Percentiles rank a stretch among this genome's conserved stretches.
phyloP scores from a whole-genome alignment of 1,140 invertebrate genomes.

The Panulirus ornatus region DNA sequence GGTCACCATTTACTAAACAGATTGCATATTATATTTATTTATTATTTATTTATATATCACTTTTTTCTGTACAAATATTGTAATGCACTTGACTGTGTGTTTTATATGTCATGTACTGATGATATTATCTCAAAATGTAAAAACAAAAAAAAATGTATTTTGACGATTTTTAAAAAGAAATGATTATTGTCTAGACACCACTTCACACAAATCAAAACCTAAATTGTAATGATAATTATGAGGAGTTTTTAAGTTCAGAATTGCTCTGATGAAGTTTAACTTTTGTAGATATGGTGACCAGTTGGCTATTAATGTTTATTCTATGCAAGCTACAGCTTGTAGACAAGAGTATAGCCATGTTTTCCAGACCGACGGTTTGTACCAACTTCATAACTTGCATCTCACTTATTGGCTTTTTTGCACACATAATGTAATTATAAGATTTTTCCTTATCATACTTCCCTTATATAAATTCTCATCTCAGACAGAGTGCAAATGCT shows the following conservation, averaged over 20 bases:
- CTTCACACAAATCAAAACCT: too few relatives aligned
- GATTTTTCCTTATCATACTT: conserved; percentile 2
- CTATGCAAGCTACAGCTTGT: neutral
- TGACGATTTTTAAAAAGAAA: too few relatives aligned
- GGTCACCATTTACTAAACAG: neutral
- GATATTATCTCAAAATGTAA: neutral
- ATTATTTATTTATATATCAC: neutral
- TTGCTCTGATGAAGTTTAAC: too few relatives aligned
- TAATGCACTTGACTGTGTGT: neutral
- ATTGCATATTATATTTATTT: neutral
- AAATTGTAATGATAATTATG: too few relatives aligned
- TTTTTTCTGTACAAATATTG: too few relatives aligned
- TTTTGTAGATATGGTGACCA: neutral
- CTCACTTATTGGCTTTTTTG: neutral
- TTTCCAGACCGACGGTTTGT: neutral
- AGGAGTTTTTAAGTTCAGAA: too few relatives aligned
- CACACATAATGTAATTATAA: neutral
- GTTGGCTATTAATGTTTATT: neutral
- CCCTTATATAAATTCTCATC: neutral
- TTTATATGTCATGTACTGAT: neutral
- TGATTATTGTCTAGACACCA: too few relatives aligned
- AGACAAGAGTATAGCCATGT: conserved; percentile 10
- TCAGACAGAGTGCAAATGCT: neutral
- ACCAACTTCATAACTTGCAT: neutral
- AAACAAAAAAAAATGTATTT: neutral